phyloP scores from a whole-genome alignment of 2,113 vertebrate species.

The Galbula dea region DNA sequence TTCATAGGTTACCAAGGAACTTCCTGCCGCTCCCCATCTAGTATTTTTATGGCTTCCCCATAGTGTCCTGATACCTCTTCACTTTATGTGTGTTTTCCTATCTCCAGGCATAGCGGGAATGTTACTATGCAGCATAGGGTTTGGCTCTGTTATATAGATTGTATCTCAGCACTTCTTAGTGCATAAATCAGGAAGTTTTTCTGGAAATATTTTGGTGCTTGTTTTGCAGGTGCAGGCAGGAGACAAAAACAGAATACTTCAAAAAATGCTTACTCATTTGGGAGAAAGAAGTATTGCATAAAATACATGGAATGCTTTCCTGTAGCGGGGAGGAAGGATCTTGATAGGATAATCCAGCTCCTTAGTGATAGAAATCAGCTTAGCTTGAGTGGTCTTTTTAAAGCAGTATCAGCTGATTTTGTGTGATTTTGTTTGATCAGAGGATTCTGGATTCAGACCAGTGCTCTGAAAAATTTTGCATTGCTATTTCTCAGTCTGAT shows the following conservation, averaged over 20 bases:
- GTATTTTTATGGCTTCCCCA: conserved; percentile 2
- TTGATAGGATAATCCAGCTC: neutral
- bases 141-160: neutral
- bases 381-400: neutral
- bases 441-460: neutral
- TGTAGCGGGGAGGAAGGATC: neutral
- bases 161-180: conserved; percentile 1
- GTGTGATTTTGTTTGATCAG: conserved; percentile 11
- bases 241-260: conserved; percentile 47
- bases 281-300: neutral
- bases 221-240: conserved; percentile 48
- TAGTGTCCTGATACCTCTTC: neutral
- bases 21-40: neutral
- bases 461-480: neutral
- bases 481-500: neutral
- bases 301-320: neutral
- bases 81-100: neutral
- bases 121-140: neutral
- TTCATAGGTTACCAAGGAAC: neutral
- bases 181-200: conserved; percentile 21
- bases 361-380: conserved; percentile 5
- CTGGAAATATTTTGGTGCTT: conserved; percentile 37
- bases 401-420: neutral
- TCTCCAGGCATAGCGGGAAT: neutral
- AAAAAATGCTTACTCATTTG: conserved; percentile 44